These are phyloP conservation scores for Carcinoscorpius rotundicauda DNA, from an alignment of 1,140 invertebrate genomes.

Conservation along the genomic window DNA sequence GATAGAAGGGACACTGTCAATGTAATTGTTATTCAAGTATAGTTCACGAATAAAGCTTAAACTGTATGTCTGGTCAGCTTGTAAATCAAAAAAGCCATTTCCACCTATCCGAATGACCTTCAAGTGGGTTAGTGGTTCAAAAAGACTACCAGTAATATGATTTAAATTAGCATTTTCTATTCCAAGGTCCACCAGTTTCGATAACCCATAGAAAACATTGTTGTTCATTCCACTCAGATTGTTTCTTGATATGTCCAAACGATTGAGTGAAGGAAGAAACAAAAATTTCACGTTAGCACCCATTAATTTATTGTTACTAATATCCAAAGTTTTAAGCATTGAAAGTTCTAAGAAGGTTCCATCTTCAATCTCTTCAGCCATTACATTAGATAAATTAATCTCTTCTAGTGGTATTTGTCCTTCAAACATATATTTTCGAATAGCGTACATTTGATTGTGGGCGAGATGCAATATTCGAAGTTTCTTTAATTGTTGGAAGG, in stretches of 20 bases:
- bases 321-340: conserved; percentile 52
- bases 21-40: conserved; percentile 53
- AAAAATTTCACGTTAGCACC: conserved; percentile 19
- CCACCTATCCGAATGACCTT: conserved; percentile 51
- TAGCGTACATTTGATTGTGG: conserved; percentile 39
- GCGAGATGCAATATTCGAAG: conserved; percentile 48
- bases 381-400: conserved; percentile 47
- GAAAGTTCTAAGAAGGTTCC: conserved; percentile 49
- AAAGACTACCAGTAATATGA: conserved; percentile 18
- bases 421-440: conserved; percentile 42
- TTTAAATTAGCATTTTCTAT: conserved; percentile 13
- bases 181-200: conserved; percentile 8
- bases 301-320: conserved; percentile 54
- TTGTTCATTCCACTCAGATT: conserved; percentile 43
- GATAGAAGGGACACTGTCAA: conserved; percentile 59
- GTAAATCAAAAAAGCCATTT: conserved; percentile 42
- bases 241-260: conserved; percentile 55
- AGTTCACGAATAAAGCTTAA: conserved; percentile 56
- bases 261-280: conserved; percentile 20
- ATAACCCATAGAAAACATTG: conserved; percentile 23
- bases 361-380: conserved; percentile 45
- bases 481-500: conserved; percentile 45
- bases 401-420: conserved; percentile 43
- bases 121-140: conserved; percentile 45
- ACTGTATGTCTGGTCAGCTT: conserved; percentile 36